Base-by-base conservation (phyloP, 2,797 vertebrate genomes). In the Falco cherrug region DNA sequence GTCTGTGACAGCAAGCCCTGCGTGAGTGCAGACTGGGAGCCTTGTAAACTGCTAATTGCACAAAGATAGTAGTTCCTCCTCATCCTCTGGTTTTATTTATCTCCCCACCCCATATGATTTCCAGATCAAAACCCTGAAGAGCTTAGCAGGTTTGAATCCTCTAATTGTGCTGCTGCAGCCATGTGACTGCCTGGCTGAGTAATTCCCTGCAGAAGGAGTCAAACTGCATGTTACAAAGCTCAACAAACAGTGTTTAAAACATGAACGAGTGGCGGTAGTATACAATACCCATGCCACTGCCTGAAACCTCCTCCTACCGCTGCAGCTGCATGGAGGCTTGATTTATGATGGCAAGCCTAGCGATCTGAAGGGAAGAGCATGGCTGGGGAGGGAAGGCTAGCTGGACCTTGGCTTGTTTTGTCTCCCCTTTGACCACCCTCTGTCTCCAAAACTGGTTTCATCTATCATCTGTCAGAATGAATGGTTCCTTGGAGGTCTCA, bases 151-250 rank as follows among this genome's bases (percentile, higher is more conserved):
- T 97, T 95, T 91, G 91, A 96, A 97, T 98, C 97, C 96, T 92
- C 90, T 97, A 98, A 97, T 95, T 97, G 90, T 97, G 80, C 87
- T 76, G 78, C 90, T 94, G 65, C 54, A 90, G 93, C 97, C 96
- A 94, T 90, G 95, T 98, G 97, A 97, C 73, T 31, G 83, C 84
- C 93, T 87, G 84, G 90, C 86, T 95, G 95, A 97, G 86, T 96
- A 97, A 98, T 97, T 98, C 95, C 96, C 96, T 96, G 97, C 96
- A 98, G 96, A 96, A 98, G 93, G 96, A 98, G 94, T 97, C 93
- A 97, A 97, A 96, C 92, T 93, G 96, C 92, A 78, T 91, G 80
- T 95, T 97, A 96, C 97, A 96, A 97, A 98, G 96, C 94, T 94
- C 90, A 94, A 94, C 93, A 96, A 97, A 95, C 59, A 91, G 81